These are phyloP conservation scores for Dichetophora obliterata DNA, from an alignment of 2,888 invertebrate species.

Conservation along the genomic window DNA sequence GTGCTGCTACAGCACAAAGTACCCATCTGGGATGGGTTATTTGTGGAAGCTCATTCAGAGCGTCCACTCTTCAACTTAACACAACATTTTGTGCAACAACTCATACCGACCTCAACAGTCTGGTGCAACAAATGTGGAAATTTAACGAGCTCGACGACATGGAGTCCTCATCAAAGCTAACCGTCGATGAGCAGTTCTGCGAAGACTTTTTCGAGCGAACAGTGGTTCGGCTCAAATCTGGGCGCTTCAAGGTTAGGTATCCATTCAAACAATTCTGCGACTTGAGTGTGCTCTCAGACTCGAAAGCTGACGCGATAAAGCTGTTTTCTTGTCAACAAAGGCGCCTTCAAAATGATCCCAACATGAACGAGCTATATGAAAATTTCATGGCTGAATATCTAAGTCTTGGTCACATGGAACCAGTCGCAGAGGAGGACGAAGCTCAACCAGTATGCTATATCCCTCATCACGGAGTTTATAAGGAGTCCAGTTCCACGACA, in stretches of 20 bases:
- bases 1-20: conserved; percentile 18
- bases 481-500: no score
- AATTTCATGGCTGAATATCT: background rate
- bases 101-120: conserved; percentile 24
- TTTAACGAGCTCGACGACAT: conserved; percentile 30
- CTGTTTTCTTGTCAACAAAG: conserved; percentile 31
- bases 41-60: no score
- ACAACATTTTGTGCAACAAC: conserved; percentile 34
- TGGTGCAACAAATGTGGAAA: conserved; percentile 38
- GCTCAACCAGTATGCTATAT: no score
- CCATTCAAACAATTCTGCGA: conserved; percentile 40
- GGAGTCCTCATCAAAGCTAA: background rate
- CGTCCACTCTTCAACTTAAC: conserved; percentile 3
- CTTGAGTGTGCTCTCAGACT: conserved; percentile 21
- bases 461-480: no score
- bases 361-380: conserved; percentile 34
- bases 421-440: no score
- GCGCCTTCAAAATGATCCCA: conserved; percentile 33
- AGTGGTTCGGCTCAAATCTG: conserved; percentile 26
- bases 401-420: no score
- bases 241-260: conserved; percentile 36
- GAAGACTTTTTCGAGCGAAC: conserved; percentile 30
- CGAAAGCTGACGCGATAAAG: conserved; percentile 32
- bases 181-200: background rate
- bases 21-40: conserved; percentile 34